Base-by-base conservation (phyloP, 2,797 vertebrate species). In the Gobionotothen gibberifrons region DNA sequence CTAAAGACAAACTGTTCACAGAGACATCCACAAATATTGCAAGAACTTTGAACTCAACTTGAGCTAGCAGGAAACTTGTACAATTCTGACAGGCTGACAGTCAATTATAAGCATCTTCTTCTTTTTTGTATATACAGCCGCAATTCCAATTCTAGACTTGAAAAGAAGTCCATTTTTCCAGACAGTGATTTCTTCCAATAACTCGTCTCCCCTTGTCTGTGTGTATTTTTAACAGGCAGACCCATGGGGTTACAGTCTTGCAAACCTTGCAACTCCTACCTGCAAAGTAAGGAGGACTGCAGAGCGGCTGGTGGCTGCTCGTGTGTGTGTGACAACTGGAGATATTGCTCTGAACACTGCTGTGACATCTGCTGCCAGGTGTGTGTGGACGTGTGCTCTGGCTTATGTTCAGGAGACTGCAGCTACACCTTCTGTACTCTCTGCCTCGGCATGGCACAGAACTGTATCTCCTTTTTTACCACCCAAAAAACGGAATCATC, bases 341-440 rank as follows among this genome's bases (percentile, higher is more conserved):
- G 79, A 76, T 79, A 78, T 40, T 91, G 88, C 84, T 69, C 79
- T 44, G 92, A 94, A 84, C 83, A 43, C 75, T 93, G 92, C 88
- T 94, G 93, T 81, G 92, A 94, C 89, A 73, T 92, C 81, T 94
- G 87, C 81, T 94, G 91, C 85, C 92, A 89, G 92, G 76, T 94
- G 83, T 93, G 89, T 65, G 82, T 93, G 84, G 78, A 89, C 21
- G 55, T 87, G 60, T 93, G 84, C 60, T 84, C 76, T 75, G 74
- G 86, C 68, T 55, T 89, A 59, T 94, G 92, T 76, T 89, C 90
- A 49, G 78, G 83, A 49, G 89, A 92, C 87, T 93, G 93, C 87
- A 82, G 90, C 78, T 94, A 93, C 66, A 92, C 90, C n/a, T 88
- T 93, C 80, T 94, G 89, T 22, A 88, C 74, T 21, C 74, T 89